A percentile compares a stretch with the other conserved stretches of the same genome.
These are phyloP conservation scores for Catocala fraxini DNA, from an alignment of 2,888 invertebrate genomes.

Conservation along the genomic window DNA sequence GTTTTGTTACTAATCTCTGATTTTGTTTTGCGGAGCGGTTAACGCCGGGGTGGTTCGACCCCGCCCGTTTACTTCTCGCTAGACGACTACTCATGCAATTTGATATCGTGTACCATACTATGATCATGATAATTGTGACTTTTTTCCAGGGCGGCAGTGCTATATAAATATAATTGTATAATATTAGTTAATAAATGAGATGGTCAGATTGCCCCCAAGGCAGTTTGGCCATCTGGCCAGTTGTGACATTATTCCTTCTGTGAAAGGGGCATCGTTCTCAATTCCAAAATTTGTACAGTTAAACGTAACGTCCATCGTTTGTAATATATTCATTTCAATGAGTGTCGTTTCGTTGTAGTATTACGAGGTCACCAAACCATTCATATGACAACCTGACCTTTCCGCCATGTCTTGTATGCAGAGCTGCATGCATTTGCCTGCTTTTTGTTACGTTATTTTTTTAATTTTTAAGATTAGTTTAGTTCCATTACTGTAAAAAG, in stretches of 20 bases:
- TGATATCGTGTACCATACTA: conserved; percentile 63
- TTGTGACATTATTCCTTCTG: conserved; percentile 95
- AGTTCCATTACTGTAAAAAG: conserved; percentile 85
- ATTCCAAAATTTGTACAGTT: conserved; percentile 84
- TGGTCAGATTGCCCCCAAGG: conserved; percentile 82
- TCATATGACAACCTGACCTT: conserved; percentile 91
- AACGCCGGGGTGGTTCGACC: conserved; percentile 72
- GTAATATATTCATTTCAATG: conserved; percentile 88
- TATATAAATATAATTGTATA: conserved; percentile 69
- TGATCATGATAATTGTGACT: conserved; percentile 84
- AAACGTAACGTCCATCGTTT: conserved; percentile 87
- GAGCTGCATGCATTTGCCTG: conserved; percentile 91
- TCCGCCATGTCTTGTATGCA: conserved; percentile 89
- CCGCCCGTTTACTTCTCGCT: conserved; percentile 61
- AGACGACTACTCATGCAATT: conserved; percentile 84
- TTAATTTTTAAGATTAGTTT: conserved; percentile 86
- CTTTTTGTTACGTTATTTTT: conserved; percentile 89
- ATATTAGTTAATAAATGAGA: conserved; percentile 77
- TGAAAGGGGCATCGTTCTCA: conserved; percentile 95
- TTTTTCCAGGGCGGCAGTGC: conserved; percentile 86
- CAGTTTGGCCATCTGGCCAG: conserved; percentile 88
- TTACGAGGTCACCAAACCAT: conserved; percentile 86
- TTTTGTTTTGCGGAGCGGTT: conserved; percentile 74
- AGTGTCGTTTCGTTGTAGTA: conserved; percentile 91
- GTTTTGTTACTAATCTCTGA: conserved; percentile 87